Base-by-base conservation (phyloP, 1,140 invertebrate species). In the Drosophila dunni region DNA sequence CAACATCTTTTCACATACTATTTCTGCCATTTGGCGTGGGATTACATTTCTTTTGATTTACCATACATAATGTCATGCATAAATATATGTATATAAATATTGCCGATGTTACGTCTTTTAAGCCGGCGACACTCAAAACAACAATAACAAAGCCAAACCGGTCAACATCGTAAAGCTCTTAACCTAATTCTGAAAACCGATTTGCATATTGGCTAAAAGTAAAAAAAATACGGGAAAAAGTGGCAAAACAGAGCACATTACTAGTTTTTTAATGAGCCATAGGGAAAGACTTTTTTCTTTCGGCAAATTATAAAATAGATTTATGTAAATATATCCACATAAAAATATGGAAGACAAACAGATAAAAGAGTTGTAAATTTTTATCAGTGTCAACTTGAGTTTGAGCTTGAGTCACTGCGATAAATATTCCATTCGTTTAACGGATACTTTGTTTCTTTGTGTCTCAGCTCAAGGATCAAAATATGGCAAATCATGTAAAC, bases 11-110 rank as follows among this genome's bases (percentile, higher is more conserved):
- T 73, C 50, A 38, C 65, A 61, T 24, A 64, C 33, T 29, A 29
- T 29, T 29, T 29, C 40, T 57, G 20, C 33, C 20, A 29, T 46
- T 60, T 54, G 38, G 50, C 65, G 44, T 50, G 54, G 69, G 78
- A 56, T 77, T 82, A 79, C 61, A 82, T 86, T 68, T 74, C 54
- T 72, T 78, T 42, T 71, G 54, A 81, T 78, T 29, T 78, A 78
- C 40, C 64, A 85, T 75, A 72, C 67, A 78, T 75, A 78, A 84
- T 34, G 44, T 45, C 40, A 42, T 33, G 42, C 40, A 57, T 57
- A 57, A 40, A 13, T n/a, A 44, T 45, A 58, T 33, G 2, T 6
- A 29, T 29, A 29, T 29, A 29, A 29, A 29, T 29, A 29, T 29
- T 29, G 13, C 15, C 67, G 42, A 64, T 76, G 51, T 79, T 82